These are phyloP conservation scores for Sebastiscus albofasciatus DNA, from an alignment of 2,797 vertebrate species.

Conservation along the genomic window DNA sequence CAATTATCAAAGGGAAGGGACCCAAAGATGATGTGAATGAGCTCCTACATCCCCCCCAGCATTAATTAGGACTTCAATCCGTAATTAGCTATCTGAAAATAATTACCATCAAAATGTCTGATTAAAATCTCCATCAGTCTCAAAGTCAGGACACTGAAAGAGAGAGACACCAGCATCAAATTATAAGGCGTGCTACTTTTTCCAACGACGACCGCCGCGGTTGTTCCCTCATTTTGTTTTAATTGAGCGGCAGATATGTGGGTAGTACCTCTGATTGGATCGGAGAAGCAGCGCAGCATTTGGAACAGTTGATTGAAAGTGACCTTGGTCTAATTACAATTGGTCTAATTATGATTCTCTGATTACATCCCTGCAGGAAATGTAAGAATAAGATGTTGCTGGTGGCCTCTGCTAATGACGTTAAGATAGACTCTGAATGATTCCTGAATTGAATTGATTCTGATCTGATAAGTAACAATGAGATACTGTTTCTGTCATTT, in stretches of 20 bases:
- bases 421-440: slow-evolving; percentile 33
- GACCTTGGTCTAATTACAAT: slow-evolving; percentile 80
- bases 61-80: slow-evolving; percentile 67
- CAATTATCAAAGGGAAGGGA: slow-evolving; percentile 53
- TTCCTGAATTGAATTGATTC: slow-evolving; percentile 47
- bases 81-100: slow-evolving; percentile 76
- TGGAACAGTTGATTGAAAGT: slow-evolving; percentile 77
- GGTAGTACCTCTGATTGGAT: slow-evolving; percentile 69
- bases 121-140: slow-evolving; percentile 71
- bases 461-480: slow-evolving; percentile 33
- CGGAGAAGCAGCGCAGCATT: slow-evolving; percentile 39
- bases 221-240: slow-evolving; percentile 57
- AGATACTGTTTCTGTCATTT: slow-evolving; percentile 12
- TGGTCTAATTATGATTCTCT: slow-evolving; percentile 76
- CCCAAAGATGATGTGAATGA: slow-evolving; percentile 42
- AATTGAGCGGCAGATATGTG: slow-evolving; percentile 70
- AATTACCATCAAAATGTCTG: slow-evolving; percentile 75
- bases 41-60: slow-evolving; percentile 37
- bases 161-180: slow-evolving; percentile 45
- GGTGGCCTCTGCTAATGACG: slow-evolving; percentile 43
- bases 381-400: slow-evolving; percentile 52
- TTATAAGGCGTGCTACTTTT: slow-evolving; percentile 40
- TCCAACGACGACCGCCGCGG: slow-evolving; percentile 35
- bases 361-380: slow-evolving; percentile 72
- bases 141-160: slow-evolving; percentile 63